Percentiles rank a stretch among this genome's conserved stretches.
Conservation (phyloP, 2,113 vertebrate genomes). For the Aythya baeri region DNA sequence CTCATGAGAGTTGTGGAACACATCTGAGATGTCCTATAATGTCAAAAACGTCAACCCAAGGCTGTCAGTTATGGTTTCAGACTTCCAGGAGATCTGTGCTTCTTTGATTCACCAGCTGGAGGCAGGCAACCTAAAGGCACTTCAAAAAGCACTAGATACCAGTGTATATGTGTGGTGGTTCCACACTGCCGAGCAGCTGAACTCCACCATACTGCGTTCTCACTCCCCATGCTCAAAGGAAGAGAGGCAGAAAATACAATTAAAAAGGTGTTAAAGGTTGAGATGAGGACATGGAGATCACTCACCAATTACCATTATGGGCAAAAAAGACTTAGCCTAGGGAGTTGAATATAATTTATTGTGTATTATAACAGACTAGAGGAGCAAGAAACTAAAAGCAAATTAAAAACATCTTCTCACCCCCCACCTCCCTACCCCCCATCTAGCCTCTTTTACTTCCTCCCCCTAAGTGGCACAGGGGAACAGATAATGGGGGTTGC, state of each 20-base stretch:
- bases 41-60: neutral
- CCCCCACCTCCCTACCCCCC: neutral
- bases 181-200: neutral
- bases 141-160: neutral
- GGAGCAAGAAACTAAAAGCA: too few relatives aligned
- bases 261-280: neutral
- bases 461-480: neutral
- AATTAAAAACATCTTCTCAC: too few relatives aligned
- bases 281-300: too few relatives aligned
- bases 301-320: too few relatives aligned
- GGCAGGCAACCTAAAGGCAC: neutral
- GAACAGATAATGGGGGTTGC: neutral
- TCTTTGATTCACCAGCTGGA: neutral
- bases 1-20: neutral
- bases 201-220: neutral
- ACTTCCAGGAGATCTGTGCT: neutral
- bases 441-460: neutral
- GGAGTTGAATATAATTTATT: too few relatives aligned
- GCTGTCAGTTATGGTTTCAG: neutral
- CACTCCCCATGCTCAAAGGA: neutral
- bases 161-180: neutral
- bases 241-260: neutral
- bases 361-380: too few relatives aligned
- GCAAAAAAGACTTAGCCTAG: too few relatives aligned
- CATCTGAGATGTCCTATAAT: neutral